These are phyloP conservation scores for Psittacula derbiana DNA, from an alignment of 2,797 vertebrate species.

Conservation along the genomic window DNA sequence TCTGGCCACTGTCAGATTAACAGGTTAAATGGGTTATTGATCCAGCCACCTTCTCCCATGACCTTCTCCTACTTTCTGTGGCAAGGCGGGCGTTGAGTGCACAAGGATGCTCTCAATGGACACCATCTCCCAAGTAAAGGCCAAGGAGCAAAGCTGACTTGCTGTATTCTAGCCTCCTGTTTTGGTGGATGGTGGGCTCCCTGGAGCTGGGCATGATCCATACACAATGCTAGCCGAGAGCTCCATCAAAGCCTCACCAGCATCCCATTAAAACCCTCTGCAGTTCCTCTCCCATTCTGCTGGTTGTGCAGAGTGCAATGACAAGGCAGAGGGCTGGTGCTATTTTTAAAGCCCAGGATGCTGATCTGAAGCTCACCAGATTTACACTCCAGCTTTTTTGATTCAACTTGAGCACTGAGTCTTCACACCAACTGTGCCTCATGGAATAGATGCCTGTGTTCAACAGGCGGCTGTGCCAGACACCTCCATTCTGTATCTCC, in stretches of 20 bases:
- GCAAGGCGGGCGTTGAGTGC: background rate
- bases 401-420: background rate
- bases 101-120: background rate
- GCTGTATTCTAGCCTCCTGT: background rate
- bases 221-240: background rate
- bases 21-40: background rate
- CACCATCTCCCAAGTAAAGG: background rate
- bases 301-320: background rate
- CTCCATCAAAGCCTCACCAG: background rate
- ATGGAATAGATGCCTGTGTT: background rate
- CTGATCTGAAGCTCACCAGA: background rate
- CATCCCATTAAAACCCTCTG: background rate
- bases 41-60: background rate
- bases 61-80: background rate
- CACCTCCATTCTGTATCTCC: background rate
- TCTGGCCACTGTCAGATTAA: background rate
- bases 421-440: background rate
- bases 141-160: background rate
- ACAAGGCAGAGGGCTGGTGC: background rate
- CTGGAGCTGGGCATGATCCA: background rate
- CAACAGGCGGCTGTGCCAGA: background rate
- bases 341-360: slow-evolving; percentile 14
- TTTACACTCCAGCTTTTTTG: slow-evolving; percentile 9
- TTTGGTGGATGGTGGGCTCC: background rate
- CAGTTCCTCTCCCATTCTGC: background rate